Evolutionary conservation across 2,113 vertebrate genomes (phyloP), one percentile per base, ranked within the genome.

Genomic region (Setophaga coronata): DNA sequence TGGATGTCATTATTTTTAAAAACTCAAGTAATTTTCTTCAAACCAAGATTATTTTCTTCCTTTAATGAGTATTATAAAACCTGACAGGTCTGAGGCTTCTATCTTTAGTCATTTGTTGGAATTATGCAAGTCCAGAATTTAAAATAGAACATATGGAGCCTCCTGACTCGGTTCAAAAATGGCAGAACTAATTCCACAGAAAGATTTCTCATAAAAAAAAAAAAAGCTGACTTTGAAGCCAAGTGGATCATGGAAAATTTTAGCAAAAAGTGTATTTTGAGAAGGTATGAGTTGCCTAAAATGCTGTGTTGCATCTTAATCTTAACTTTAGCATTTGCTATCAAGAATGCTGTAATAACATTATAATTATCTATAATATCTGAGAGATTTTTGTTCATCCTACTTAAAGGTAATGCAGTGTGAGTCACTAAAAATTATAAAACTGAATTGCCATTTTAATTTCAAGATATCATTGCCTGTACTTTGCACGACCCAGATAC

Each of bases 351-450:
- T 85, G 81, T 97, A 97, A 97, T 97, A 97, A 96, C 87, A 82
- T 97, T 93, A 91, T 96, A 97, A 97, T 97, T 97, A 97, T 93
- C 93, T 95, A 90, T 97, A 97, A 97, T 97, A 97, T 96, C 90
- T 82, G 93, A 90, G 93, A 97, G 96, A 93, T 93, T 97, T 96
- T 93, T 97, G 74, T 96, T 97, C 97, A 84, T 93, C 96, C 92
- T 97, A 93, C 97, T 93, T 97, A 82, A 90, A 97, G 89, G 95
- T 97, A 97, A 96, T 96, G 87, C 57, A 91, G 89, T 73, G 78
- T 97, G 97, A 97, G 88, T 97, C 97, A 97, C 92, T 95, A 91
- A 95, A 96, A 97, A 97, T 97, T 96, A 97, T 82, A 95, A 97
- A 97, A 96, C 90, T 70, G 88, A 95, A 94, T 96, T 97, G 95